These are phyloP conservation scores for Branchinecta lindahli DNA, from an alignment of 1,140 invertebrate genomes.

Conservation along the genomic window DNA sequence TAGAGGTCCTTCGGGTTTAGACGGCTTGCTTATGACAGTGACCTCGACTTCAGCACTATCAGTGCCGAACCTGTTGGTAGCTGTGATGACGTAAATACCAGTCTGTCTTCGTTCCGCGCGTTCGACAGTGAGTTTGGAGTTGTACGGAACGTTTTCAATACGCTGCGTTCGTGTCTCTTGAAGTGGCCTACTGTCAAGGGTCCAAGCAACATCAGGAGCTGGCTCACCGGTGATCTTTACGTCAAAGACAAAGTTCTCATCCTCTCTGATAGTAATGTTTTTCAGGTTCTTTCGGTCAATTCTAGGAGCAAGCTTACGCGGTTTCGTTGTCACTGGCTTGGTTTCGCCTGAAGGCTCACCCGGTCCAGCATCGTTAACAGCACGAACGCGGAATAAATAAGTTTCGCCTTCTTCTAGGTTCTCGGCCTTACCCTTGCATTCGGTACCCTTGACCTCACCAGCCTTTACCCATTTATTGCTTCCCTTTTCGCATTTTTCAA, in stretches of 20 bases:
- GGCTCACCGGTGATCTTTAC: slow-evolving; percentile 72
- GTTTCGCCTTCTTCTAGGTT: slow-evolving; percentile 67
- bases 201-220: slow-evolving; percentile 59
- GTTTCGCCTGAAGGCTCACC: slow-evolving; percentile 57
- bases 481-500: slow-evolving; percentile 86
- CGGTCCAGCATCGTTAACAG: slow-evolving; percentile 59
- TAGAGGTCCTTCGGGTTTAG: slow-evolving; percentile 81
- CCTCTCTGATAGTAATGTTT: slow-evolving; percentile 58
- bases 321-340: slow-evolving; percentile 59
- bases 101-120: slow-evolving; percentile 66
- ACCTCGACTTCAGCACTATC: slow-evolving; percentile 83
- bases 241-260: slow-evolving; percentile 65
- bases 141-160: slow-evolving; percentile 71
- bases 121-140: slow-evolving; percentile 66
- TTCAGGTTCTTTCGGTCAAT: slow-evolving; percentile 68
- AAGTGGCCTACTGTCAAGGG: slow-evolving; percentile 43
- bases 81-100: slow-evolving; percentile 68
- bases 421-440: slow-evolving; percentile 59
- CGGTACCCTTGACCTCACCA: slow-evolving; percentile 53
- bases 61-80: slow-evolving; percentile 66
- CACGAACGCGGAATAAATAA: slow-evolving; percentile 72
- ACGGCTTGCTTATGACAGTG: slow-evolving; percentile 74
- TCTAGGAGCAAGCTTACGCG: slow-evolving; percentile 74
- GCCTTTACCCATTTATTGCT: slow-evolving; percentile 71
- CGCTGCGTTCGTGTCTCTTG: slow-evolving; percentile 37